phyloP scores from a whole-genome alignment of 2,797 vertebrate genomes.

The Pithecia hirsuta region DNA sequence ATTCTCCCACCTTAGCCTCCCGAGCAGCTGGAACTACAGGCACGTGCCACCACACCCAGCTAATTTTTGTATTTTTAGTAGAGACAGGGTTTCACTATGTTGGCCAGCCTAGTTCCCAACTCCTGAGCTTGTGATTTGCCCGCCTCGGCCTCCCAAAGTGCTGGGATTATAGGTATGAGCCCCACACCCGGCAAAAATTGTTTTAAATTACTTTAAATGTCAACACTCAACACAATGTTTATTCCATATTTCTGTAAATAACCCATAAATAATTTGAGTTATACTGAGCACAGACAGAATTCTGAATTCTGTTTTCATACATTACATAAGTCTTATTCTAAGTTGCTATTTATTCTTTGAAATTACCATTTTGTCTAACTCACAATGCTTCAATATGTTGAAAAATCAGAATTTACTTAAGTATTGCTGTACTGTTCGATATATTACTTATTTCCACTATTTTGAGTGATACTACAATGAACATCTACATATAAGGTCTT shows the following conservation, averaged over 20 bases:
- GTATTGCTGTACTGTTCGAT: neutral
- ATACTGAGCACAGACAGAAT: neutral
- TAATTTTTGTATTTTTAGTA: too few species aligned
- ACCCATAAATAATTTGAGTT: neutral
- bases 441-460: neutral
- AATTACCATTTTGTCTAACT: neutral
- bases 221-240: neutral
- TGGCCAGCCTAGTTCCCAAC: too few species aligned
- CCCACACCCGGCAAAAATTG: neutral
- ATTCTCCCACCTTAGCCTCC: too few species aligned
- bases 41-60: too few species aligned
- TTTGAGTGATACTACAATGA: neutral
- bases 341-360: neutral
- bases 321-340: neutral
- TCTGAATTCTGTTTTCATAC: slow-evolving; percentile 6
- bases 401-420: neutral
- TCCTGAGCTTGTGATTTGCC: too few species aligned
- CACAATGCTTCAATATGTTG: neutral
- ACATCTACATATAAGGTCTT: neutral
- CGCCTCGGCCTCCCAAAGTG: too few species aligned
- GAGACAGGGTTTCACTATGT: too few species aligned
- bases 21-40: too few species aligned
- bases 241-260: neutral
- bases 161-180: too few species aligned
- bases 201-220: slow-evolving; percentile 12